Evolutionary conservation across 2,113 vertebrate genomes (phyloP).

Genomic region (Toxostoma redivivum): DNA sequence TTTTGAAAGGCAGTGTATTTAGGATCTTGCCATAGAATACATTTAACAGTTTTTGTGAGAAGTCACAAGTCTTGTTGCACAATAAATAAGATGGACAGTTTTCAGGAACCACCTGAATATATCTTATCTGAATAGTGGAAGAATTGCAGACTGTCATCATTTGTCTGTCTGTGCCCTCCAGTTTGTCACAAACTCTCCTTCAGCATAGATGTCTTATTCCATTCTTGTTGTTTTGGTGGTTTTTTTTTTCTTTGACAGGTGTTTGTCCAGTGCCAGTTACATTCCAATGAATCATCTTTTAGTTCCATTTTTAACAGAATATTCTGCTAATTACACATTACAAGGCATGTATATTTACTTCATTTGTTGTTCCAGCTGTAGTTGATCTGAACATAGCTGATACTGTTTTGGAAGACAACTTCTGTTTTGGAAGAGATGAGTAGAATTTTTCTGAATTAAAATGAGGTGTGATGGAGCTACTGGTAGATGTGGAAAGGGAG

Average conservation of each 20-base stretch:
- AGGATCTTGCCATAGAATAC: neutral
- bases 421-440: neutral
- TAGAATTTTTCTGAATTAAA: conserved; percentile 1
- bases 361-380: neutral
- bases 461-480: neutral
- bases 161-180: neutral
- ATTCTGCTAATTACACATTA: neutral
- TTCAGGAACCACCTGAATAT: neutral
- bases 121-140: neutral
- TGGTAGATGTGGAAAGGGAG: neutral
- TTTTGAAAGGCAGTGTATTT: neutral
- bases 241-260: neutral
- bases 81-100: neutral
- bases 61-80: neutral
- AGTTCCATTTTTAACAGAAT: neutral
- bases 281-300: neutral
- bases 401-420: neutral
- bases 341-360: neutral
- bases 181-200: neutral
- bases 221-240: neutral
- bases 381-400: neutral
- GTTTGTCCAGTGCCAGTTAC: neutral
- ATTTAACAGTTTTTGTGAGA: neutral
- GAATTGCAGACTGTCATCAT: neutral
- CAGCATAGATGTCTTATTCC: neutral